Evolutionary conservation across 2,888 invertebrate genomes (phyloP), one percentile per base, ranked within the genome.

Genomic region (Dolichomitus sp.): DNA sequence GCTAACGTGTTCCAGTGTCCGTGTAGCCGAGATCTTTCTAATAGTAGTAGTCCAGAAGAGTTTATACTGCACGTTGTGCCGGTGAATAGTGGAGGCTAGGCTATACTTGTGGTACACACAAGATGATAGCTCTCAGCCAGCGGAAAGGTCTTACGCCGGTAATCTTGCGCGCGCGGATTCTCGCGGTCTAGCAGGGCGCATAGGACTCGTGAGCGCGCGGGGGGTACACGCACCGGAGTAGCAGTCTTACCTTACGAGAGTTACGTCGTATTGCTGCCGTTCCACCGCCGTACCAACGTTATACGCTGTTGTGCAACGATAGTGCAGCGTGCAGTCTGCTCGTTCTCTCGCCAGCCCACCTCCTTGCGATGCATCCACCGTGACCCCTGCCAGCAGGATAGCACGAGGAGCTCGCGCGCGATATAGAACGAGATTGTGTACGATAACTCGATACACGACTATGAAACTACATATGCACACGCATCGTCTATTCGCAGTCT

Each of bases 331-430:
- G 33, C 48, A 27, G 61, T 19, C 73, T 11, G 48, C 45, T 70
- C 63, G 23, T 61, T 42, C 70, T 33, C 68, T 70, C 57, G 45
- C 27, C 40, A 50, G 48, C 37, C 40, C 57, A 48, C 30, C 73
- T 68, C 63, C 52, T 73, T 61, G 79, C 83, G 84, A 83, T 86
- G 87, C 90, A 89, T 86, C 89, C 87, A 87, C 87, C 89, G 89
- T 90, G 89, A 90, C 89, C 89, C 88, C 52, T 72, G 66, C 69
- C 65, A 66, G 69, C 85, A 19, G 65, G 68, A 81, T 50, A 57
- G 68, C 50, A 63, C 84, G 69, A 69, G 72, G 76, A 37, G 66
- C 61, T 78, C 52, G 70, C 66, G 63, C 73, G 23, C 68, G 42
- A 77, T 81, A 74, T 65, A 65, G 59, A 65, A 75, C 80, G 68